phyloP scores from a whole-genome alignment of 2,797 vertebrate species.

The Onychomys arenicola region DNA sequence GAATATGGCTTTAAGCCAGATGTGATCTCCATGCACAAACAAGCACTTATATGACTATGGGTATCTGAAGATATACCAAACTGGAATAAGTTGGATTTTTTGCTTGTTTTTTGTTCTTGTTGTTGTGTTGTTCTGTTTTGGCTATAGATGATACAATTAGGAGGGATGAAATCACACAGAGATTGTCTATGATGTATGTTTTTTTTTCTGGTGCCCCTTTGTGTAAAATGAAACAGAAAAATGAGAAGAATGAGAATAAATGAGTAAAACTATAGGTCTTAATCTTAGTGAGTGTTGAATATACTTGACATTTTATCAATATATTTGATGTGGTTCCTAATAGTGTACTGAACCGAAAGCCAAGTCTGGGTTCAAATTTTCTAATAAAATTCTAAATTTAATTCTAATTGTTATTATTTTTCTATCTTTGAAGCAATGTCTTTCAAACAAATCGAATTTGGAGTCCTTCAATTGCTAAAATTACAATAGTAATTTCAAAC shows the following conservation, averaged over 20 bases:
- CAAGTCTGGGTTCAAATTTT: background rate
- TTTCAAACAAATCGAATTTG: constrained; percentile 45
- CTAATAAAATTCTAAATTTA: constrained; percentile 46
- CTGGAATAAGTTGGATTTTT: background rate
- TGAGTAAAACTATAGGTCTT: constrained; percentile 5
- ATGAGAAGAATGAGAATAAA: background rate
- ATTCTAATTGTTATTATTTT: constrained; percentile 28
- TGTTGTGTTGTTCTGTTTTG: background rate
- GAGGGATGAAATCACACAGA: background rate
- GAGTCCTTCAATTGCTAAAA: constrained; percentile 14
- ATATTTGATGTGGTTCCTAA: constrained; percentile 18
- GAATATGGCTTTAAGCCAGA: background rate
- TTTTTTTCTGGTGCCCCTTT: constrained; percentile 24
- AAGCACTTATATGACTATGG: background rate
- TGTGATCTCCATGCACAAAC: background rate
- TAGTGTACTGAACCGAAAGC: background rate
- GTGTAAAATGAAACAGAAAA: background rate
- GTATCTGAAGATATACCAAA: background rate
- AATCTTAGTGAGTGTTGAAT: background rate
- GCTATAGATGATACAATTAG: background rate
- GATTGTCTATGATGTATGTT: background rate
- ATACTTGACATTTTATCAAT: background rate
- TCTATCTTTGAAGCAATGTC: background rate
- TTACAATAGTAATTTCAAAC: constrained; percentile 38
- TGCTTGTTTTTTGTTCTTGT: background rate